Base-by-base conservation (phyloP, 2,888 invertebrate genomes). In the Frankliniella intonsa region DNA sequence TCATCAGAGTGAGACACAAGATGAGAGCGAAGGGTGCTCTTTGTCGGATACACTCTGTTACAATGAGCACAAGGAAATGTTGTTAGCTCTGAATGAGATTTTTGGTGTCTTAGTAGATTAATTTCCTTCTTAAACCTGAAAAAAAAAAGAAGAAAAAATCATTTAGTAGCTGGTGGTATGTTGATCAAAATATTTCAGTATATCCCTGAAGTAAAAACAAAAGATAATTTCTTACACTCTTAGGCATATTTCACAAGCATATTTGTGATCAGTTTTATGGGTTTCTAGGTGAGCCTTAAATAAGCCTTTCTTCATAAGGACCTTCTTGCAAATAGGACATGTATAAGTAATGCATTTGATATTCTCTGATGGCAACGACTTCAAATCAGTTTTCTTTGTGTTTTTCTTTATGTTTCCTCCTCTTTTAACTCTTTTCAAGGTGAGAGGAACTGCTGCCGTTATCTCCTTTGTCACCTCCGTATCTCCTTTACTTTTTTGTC, bases 1-100 rank as follows among this genome's bases (percentile, higher is more conserved):
- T 92, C 89, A 86, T 90, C 90, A 84, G 93, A 93, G 85, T 93
- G 93, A 55, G 93, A 91, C 83, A 94, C 91, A 85, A 92, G 92
- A 87, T 94, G 93, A 19, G 92, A 92, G 84, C 92, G 90, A 81
- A 93, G 88, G 80, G 92, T 92, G 82, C 93, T 92, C 86, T 90
- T 91, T 27, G 92, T 92, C 80, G 92, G 92, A 87, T 93, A 93
- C 49, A 93, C 92, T 80, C 93, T 89, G 22, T 92, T 92, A 87
- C 93, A 94, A n/a, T 92, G 90, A 84, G 90, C 90, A 86, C 93
- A 94, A 2, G 90, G 90, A 86, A 90, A 91, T 84, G 90, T 90
- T 83, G 25, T 80, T 84, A 90, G 88, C 17, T 90, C 90, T 80
- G 89, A 89, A 84, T 91, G 91, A 84, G 91, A 91, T 84, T 91